Evolutionary conservation across 1,140 invertebrate genomes (phyloP), one percentile per base, ranked within the genome.

Genomic region (Vollenhovia emeryi): DNA sequence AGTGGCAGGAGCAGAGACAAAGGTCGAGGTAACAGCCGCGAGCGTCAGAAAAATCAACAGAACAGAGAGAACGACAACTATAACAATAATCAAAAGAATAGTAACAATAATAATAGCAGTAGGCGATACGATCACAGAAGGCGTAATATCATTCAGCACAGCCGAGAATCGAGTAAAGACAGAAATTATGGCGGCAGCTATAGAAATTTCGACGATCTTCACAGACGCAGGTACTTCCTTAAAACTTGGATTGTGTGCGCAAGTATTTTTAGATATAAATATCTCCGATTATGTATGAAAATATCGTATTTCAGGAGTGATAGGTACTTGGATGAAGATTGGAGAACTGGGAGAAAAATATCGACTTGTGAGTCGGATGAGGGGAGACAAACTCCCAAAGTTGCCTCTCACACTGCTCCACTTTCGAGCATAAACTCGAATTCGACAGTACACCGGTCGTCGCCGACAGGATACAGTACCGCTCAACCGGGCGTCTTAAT

Each of bases 41-140:
- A 95, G 74, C 91, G 94, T 18, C 92, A 93, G 59, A 95, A 94
- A 69, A 94, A 94, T 91, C 93, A 95, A 86, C 95, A 95, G 60
- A 95, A 93, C 83, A 91, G 94, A 78, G 93, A 95, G 69, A 94
- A 95, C 74, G 92, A 94, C 86, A 93, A 84, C 78, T 93, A 89
- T 33, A 95, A 95, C 82, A 94, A 92, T 83, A 95, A 94, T 87
- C 91, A 93, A 84, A 94, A 93, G 78, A 94, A 92, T 80, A 91
- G 30, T 59, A 86, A 75, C 68, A 86, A 92, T 79, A 91, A 48
- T 59, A 86, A 69, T 55, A 89, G 52, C 13, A 40, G 21, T 40
- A 93, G 92, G 66, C 91, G 93, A 68, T 91, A 90, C 50, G 93
- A 94, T 30, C 85, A 87, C 24, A 91, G 92, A 87, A 91, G 91